These are phyloP conservation scores for Carduelis carduelis DNA, from an alignment of 2,797 vertebrate species.

Conservation along the genomic window DNA sequence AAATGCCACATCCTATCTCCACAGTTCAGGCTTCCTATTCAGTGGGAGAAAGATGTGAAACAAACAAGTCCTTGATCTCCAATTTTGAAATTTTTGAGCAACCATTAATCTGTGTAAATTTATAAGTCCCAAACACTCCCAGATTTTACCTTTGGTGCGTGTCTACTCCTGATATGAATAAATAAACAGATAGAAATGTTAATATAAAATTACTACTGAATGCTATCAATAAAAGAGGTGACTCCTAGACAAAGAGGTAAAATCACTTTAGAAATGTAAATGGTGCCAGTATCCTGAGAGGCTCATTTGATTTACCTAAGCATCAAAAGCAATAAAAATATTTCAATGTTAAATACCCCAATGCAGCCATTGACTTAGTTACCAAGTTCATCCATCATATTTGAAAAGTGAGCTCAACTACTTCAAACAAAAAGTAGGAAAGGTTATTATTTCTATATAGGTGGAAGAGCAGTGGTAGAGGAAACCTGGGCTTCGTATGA, in stretches of 20 bases:
- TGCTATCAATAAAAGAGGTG: not conserved
- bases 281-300: not conserved
- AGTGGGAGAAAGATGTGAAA: not conserved
- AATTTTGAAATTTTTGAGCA: not conserved
- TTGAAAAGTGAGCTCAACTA: not conserved
- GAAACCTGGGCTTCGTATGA: not conserved
- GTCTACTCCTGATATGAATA: not conserved
- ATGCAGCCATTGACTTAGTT: not conserved
- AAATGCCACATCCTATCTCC: not conserved
- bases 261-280: not conserved
- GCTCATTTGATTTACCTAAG: not conserved
- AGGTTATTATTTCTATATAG: not conserved
- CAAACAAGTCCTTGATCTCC: not conserved
- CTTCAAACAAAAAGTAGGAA: not conserved
- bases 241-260: not conserved
- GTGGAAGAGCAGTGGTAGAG: not conserved
- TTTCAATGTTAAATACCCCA: not conserved
- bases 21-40: not conserved
- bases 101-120: not conserved
- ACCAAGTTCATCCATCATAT: not conserved
- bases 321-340: not conserved
- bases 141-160: not conserved
- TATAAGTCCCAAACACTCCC: not conserved
- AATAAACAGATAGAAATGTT: not conserved
- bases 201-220: not conserved